Base-by-base conservation (phyloP, 2,797 vertebrate species). In the Amblyopsis hoosieri region DNA sequence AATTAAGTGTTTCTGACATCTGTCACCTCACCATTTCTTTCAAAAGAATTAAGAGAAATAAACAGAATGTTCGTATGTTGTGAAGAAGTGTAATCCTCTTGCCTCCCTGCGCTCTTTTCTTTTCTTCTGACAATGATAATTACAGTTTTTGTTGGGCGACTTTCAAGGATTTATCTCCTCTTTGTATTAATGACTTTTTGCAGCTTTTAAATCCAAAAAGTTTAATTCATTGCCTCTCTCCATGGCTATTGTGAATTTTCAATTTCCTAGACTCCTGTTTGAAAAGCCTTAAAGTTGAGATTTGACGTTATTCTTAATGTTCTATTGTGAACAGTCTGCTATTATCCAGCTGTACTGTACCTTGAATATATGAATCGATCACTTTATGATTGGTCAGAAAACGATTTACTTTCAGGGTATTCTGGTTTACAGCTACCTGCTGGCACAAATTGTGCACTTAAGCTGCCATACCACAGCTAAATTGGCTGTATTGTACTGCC, bases 101-200 rank as follows among this genome's bases (percentile, higher is more conserved):
- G 85, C 87, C 76, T 93, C 72, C 72, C 82, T 76, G 83, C 90
- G 83, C 84, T 92, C 91, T 88, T 91, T 90, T 92, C 87, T 91
- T 87, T 90, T 91, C 88, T 88, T 81, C 84, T 89, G 88, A 90
- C 90, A 86, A 86, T 90, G 89, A 91, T 92, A 92, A 93, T 93
- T 93, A 89, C 88, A 83, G 87, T 91, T 92, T 91, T 91, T 91
- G 88, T 93, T 90, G 84, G 83, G 89, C 87, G 78, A 89, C 91
- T 90, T 92, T 92, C 91, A 90, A 90, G 87, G 89, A 92, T 90
- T 92, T 92, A 93, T 93, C 91, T 89, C 81, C 68, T 85, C 87
- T 90, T 90, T 90, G 82, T 90, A 89, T 91, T 92, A 93, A 90
- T 91, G 91, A 90, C 83, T 92, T 93, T 91, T 76, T 85, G 85